A percentile compares a stretch with the other conserved stretches of the same genome.
Conservation (phyloP, 2,888 invertebrate genomes). For the Parnassius glacialis region DNA sequence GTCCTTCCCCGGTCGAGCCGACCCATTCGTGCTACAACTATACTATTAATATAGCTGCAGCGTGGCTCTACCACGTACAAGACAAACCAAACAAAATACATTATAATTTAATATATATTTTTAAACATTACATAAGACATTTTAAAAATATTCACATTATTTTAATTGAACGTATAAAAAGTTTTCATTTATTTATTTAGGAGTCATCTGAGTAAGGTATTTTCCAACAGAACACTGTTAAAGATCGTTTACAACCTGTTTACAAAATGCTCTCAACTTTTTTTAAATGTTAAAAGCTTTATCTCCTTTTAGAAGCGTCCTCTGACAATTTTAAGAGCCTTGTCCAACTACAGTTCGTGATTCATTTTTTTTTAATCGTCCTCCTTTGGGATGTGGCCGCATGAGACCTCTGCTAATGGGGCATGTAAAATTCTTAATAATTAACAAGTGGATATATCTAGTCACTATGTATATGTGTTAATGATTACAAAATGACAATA, state of each 20-base stretch:
- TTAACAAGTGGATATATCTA: conserved; percentile 36
- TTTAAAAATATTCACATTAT: too few relatives aligned
- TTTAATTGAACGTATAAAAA: too few relatives aligned
- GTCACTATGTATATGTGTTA: conserved; percentile 21
- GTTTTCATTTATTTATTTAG: background rate
- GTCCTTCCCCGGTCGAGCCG: too few relatives aligned
- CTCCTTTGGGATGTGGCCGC: conserved; percentile 40
- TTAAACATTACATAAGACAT: too few relatives aligned
- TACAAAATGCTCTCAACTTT: conserved; percentile 62
- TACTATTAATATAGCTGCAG: too few relatives aligned
- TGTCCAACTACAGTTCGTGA: conserved; percentile 45
- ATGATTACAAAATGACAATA: background rate
- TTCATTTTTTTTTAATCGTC: conserved; percentile 43
- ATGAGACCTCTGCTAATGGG: conserved; percentile 52
- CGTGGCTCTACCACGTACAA: too few relatives aligned
- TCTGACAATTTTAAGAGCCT: conserved; percentile 66
- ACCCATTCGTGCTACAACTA: too few relatives aligned
- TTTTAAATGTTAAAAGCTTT: conserved; percentile 61
- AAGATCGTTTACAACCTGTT: conserved; percentile 72
- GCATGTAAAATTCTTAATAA: conserved; percentile 64
- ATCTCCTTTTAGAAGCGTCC: conserved; percentile 67
- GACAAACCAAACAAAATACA: too few relatives aligned
- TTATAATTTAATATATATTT: too few relatives aligned
- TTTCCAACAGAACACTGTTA: conserved; percentile 6
- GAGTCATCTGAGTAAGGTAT: background rate